Conservation (phyloP, 2,888 invertebrate species). For the Napeogenes inachia region DNA sequence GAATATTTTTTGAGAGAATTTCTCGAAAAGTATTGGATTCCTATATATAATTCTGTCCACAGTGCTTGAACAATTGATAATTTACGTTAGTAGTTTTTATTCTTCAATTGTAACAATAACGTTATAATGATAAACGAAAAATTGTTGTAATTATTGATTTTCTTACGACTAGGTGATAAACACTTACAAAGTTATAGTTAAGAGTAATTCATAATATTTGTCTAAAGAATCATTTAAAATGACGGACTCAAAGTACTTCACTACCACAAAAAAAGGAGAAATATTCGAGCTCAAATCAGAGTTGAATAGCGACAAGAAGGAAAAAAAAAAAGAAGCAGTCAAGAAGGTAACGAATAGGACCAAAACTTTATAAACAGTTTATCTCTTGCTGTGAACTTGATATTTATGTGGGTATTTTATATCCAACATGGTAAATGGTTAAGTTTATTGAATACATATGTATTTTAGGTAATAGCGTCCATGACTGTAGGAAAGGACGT, state of each 20-base stretch:
- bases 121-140: neutral
- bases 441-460: neutral
- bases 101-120: neutral
- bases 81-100: constrained; percentile 14
- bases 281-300: constrained; percentile 99
- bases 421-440: neutral
- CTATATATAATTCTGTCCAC: neutral
- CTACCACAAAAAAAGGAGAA: constrained; percentile 99
- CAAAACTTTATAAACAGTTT: neutral
- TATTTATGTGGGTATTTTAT: too few relatives aligned
- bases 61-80: neutral
- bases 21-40: constrained; percentile 2
- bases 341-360: constrained; percentile 86
- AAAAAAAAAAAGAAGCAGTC: constrained; percentile 99
- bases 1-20: neutral
- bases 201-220: constrained; percentile 5
- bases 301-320: constrained; percentile 99
- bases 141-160: constrained; percentile 44
- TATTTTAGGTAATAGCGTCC: constrained; percentile 93
- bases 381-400: too few relatives aligned
- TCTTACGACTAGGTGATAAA: constrained; percentile 30
- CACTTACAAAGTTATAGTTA: constrained; percentile 14
- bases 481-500: constrained; percentile 99
- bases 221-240: constrained; percentile 70
- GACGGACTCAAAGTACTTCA: constrained; percentile 99